These are phyloP conservation scores for Alethe castanea DNA, from an alignment of 2,113 vertebrate genomes.

Conservation along the genomic window DNA sequence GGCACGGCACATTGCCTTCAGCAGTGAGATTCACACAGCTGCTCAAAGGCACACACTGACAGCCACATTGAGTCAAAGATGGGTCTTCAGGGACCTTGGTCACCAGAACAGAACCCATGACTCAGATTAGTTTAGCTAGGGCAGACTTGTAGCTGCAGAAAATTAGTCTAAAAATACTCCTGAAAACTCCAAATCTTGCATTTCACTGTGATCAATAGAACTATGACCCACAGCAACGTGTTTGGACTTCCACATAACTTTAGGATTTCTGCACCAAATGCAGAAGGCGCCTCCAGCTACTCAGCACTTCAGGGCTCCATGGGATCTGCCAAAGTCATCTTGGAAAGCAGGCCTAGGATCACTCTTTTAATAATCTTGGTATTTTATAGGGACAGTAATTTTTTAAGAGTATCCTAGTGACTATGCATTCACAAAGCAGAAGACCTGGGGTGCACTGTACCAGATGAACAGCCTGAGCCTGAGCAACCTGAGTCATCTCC, in stretches of 20 bases:
- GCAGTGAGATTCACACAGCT: not conserved
- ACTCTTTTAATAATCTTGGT: not conserved
- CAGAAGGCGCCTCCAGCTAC: not conserved
- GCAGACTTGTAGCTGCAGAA: not conserved
- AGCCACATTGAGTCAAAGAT: not conserved
- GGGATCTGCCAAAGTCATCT: not conserved
- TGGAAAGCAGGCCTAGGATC: not conserved
- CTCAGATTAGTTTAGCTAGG: not conserved
- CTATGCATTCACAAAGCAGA: not conserved
- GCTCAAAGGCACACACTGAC: not conserved
- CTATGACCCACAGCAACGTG: fast-evolving
- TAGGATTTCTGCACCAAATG: not conserved
- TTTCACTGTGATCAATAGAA: not conserved
- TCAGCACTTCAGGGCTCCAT: not conserved
- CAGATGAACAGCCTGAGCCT: not conserved
- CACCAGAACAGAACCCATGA: not conserved
- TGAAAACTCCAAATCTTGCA: not conserved
- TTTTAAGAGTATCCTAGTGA: not conserved
- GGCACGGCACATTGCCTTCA: not conserved
- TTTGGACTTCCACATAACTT: not conserved
- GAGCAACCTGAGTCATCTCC: not conserved
- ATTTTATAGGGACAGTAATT: not conserved
- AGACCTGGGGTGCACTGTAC: fast-evolving
- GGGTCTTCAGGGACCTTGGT: not conserved
- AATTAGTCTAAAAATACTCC: not conserved